Base-by-base conservation (phyloP, 2,113 vertebrate species). In the Amblyopsis rosae region DNA sequence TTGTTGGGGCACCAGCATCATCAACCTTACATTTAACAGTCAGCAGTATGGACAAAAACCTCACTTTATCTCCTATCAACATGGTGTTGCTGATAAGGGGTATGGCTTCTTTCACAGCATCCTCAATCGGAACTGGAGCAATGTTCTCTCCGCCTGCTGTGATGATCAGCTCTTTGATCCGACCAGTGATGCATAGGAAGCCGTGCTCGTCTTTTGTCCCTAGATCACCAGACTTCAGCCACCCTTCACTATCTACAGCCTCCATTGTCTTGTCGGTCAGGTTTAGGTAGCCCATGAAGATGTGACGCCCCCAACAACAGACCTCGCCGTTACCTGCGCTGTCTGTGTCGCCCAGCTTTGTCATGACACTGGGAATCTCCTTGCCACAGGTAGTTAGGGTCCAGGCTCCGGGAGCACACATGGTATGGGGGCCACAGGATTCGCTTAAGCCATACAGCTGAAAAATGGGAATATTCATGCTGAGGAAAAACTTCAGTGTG, bases 241-340 rank as follows among this genome's bases (percentile, higher is more conserved):
- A 99, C 50, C 96, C 96, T 0, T 95, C 94, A 0, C 88, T 55
- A 0, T 98, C 95, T 0, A 98, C 77, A 0, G 87, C 90, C 76
- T 98, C 95, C 67, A 41, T 69, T 0, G 95, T 99, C 70, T 93
- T 94, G 0, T 94, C 94, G 0, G 93, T 81, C 88, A 90, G 93
- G 70, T 94, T 94, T 77, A 99, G 83, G 76, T 98, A 99, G 32
- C 96, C 97, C 96, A 99, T 99, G 88, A 98, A 99, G 76, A 99
- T 4, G 11, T 98, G 96, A 0, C 96, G 92, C 0, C 96, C 97
- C 63, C 95, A 95, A 72, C 96, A 94, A 77, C 96, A 97, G 79
- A 99, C 75, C 86, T 99, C 97, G 0, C 97, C 96, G 0, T 12
- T 58, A 3, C 93, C 94, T 0, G 96, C 94, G 0, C 1, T 2